A percentile compares a stretch with the other conserved stretches of the same genome.
Evolutionary conservation across 2,113 vertebrate species (phyloP).

Genomic region (Raja brachyura): DNA sequence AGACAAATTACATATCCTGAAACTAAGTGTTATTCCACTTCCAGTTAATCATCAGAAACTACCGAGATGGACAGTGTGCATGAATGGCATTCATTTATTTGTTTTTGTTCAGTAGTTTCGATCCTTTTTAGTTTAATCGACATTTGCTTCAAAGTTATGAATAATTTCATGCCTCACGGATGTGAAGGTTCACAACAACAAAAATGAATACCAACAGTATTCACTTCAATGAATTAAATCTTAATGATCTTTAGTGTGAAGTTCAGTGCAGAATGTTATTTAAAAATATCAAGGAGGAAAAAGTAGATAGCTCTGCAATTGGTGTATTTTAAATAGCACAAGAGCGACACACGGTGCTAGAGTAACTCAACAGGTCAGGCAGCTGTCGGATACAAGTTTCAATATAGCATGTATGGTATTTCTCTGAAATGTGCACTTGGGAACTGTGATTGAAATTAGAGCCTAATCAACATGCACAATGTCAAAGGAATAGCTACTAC

Average conservation of each 20-base stretch:
- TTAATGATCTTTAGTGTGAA: not conserved
- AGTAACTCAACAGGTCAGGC: no score
- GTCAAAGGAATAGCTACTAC: no score
- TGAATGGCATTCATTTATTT: not conserved
- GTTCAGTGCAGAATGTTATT: not conserved
- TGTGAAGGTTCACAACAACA: not conserved
- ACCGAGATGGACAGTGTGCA: not conserved
- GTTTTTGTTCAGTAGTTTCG: not conserved
- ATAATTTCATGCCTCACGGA: not conserved
- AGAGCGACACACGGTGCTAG: no score
- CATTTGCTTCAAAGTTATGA: not conserved
- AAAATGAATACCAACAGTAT: not conserved
- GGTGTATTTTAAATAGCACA: no score
- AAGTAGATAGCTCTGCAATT: no score
- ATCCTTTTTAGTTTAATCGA: not conserved
- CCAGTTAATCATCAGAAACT: not conserved
- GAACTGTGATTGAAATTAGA: no score
- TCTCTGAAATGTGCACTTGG: no score
- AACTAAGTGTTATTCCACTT: not conserved
- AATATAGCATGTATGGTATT: no score
- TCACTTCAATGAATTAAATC: constrained; percentile 4
- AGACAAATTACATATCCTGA: not conserved
- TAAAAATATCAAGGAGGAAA: no score
- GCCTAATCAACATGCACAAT: not conserved
- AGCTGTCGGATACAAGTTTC: no score